Conservation (phyloP, 2,797 vertebrate genomes). For the Chaunax sp. region DNA sequence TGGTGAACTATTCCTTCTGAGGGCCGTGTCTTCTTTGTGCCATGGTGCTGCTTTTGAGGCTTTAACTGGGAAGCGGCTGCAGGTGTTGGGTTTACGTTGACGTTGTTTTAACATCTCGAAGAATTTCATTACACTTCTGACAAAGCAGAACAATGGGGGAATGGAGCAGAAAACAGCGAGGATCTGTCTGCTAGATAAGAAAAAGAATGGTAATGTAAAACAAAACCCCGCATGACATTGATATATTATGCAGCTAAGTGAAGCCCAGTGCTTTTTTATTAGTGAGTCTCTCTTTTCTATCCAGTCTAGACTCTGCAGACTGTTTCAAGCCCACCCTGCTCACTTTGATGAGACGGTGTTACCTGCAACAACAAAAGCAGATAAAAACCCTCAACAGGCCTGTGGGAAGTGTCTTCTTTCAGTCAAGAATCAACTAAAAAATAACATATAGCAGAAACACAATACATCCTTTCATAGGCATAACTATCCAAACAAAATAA, state of each 20-base stretch:
- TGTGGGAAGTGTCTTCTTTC: not conserved
- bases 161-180: not conserved
- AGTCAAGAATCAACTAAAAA: not conserved
- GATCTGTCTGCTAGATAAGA: not conserved
- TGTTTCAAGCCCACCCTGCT: not conserved
- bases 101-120: slow-evolving; percentile 39
- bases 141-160: not conserved
- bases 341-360: slow-evolving; percentile 6
- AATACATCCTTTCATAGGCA: not conserved
- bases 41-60: not conserved
- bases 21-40: not conserved
- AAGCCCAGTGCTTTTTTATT: not conserved
- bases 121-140: slow-evolving; percentile 3
- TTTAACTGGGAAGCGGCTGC: slow-evolving; percentile 8
- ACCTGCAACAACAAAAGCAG: not conserved
- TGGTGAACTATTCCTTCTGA: not conserved
- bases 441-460: not conserved
- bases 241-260: slow-evolving; percentile 6
- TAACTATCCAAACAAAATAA: slow-evolving; percentile 18
- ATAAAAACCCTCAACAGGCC: not conserved
- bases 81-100: slow-evolving; percentile 11
- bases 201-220: not conserved
- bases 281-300: not conserved
- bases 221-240: not conserved
- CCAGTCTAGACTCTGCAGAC: not conserved